phyloP scores from a whole-genome alignment of 2,113 vertebrate species.

The Syngnathus typhle region DNA sequence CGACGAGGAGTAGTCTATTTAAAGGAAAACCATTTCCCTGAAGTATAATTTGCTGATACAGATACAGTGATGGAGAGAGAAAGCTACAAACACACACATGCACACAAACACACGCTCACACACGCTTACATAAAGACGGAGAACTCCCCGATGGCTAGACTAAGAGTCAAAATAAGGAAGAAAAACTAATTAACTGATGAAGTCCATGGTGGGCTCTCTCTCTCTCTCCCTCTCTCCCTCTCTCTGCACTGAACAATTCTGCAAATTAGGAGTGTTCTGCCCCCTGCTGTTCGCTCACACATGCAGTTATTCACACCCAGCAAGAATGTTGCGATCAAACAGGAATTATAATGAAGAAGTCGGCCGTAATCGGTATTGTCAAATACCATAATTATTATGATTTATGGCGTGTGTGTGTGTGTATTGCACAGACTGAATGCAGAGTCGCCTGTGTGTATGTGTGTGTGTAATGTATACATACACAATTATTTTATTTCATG shows the following conservation, averaged over 20 bases:
- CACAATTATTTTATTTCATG: too few species aligned
- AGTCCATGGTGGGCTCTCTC: slow-evolving; percentile 27
- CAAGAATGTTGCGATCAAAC: background rate
- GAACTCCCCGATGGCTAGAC: slow-evolving; percentile 51
- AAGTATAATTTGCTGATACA: slow-evolving; percentile 68
- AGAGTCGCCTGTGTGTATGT: background rate
- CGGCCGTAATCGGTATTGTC: slow-evolving; percentile 2
- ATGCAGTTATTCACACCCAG: background rate
- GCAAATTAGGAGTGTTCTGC: slow-evolving; percentile 29
- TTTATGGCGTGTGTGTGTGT: background rate
- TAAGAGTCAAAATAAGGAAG: slow-evolving; percentile 56
- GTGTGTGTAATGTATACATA: too few species aligned
- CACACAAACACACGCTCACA: too few species aligned
- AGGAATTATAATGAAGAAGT: background rate
- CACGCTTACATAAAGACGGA: slow-evolving; percentile 6
- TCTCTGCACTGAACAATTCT: background rate
- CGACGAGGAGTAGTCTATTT: slow-evolving; percentile 11
- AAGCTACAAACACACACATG: background rate
- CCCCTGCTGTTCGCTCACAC: slow-evolving; percentile 30
- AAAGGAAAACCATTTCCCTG: slow-evolving; percentile 53
- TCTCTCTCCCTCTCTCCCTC: background rate
- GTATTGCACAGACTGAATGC: slow-evolving; percentile 1
- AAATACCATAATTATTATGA: slow-evolving; percentile 5
- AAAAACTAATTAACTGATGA: slow-evolving; percentile 65
- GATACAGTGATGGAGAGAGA: slow-evolving; percentile 51